Percentiles rank a stretch among this genome's conserved stretches.
Conservation (phyloP, 1,140 invertebrate species). For the Drosophila setifemur region DNA sequence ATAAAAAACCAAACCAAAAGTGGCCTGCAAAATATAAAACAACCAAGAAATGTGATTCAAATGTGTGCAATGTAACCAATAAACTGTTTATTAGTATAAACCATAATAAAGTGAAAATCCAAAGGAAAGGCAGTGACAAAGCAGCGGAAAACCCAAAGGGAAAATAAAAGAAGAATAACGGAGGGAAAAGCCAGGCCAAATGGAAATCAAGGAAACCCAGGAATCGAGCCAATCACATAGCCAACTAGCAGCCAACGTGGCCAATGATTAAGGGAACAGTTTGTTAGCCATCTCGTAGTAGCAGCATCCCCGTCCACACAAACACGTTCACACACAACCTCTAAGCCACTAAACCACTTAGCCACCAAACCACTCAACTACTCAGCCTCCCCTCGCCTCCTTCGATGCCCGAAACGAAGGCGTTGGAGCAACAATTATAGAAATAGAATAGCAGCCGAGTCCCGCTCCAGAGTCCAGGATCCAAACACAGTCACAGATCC, state of each 20-base stretch:
- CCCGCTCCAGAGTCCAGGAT: slow-evolving; percentile 8
- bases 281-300: slow-evolving; percentile 56
- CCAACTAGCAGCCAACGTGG: slow-evolving; percentile 59
- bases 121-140: slow-evolving; percentile 4
- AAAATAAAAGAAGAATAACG: no score
- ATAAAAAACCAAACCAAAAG: slow-evolving; percentile 56
- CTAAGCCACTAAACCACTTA: neutral
- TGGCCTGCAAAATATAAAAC: slow-evolving; percentile 68
- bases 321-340: slow-evolving; percentile 1
- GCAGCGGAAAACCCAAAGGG: slow-evolving; percentile 11
- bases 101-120: slow-evolving; percentile 12
- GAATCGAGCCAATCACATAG: slow-evolving; percentile 52
- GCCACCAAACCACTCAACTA: slow-evolving; percentile 4
- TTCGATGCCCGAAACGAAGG: slow-evolving; percentile 49
- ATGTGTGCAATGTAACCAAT: slow-evolving; percentile 68
- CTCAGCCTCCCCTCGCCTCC: neutral
- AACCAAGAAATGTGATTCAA: slow-evolving; percentile 74
- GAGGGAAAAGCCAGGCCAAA: slow-evolving; percentile 44
- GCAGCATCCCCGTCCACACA: slow-evolving; percentile 39
- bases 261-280: slow-evolving; percentile 66
- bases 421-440: slow-evolving; percentile 55
- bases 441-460: slow-evolving; percentile 50
- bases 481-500: slow-evolving; percentile 6
- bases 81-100: slow-evolving; percentile 34
- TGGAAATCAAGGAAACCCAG: slow-evolving; percentile 58